These are phyloP conservation scores for Lanistes nyassanus DNA, from an alignment of 1,140 invertebrate species.

Conservation along the genomic window DNA sequence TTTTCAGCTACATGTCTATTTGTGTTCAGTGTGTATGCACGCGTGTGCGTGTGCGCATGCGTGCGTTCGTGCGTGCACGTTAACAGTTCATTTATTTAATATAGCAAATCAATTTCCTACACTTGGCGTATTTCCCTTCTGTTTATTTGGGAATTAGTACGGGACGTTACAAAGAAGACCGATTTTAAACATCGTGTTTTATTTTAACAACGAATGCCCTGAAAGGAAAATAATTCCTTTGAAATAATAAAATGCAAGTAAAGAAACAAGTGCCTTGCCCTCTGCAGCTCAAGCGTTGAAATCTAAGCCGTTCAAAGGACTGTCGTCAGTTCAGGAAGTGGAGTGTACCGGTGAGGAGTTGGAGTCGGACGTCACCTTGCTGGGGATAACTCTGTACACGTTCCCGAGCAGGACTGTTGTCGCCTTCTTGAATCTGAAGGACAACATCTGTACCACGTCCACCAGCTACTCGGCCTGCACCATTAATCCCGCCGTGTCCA, in stretches of 20 bases:
- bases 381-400: conserved; percentile 6
- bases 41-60: conserved; percentile 1
- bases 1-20: too few relatives aligned
- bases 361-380: not conserved
- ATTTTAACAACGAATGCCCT: too few relatives aligned
- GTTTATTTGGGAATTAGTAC: too few relatives aligned
- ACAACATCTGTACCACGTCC: conserved; percentile 11
- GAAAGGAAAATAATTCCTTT: too few relatives aligned
- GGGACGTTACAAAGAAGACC: too few relatives aligned
- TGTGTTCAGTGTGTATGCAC: too few relatives aligned
- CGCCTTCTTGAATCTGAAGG: conserved; percentile 17
- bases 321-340: conserved; percentile 9
- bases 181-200: too few relatives aligned
- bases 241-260: too few relatives aligned
- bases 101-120: too few relatives aligned
- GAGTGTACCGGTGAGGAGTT: not conserved
- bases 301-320: not conserved
- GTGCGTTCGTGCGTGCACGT: not conserved
- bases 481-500: not conserved
- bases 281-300: not conserved
- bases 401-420: not conserved
- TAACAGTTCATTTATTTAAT: too few relatives aligned
- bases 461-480: conserved; percentile 1
- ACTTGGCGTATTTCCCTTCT: too few relatives aligned
- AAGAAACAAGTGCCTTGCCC: too few relatives aligned